These are phyloP conservation scores for Asobara japonica DNA, from an alignment of 1,140 invertebrate genomes.

Conservation along the genomic window DNA sequence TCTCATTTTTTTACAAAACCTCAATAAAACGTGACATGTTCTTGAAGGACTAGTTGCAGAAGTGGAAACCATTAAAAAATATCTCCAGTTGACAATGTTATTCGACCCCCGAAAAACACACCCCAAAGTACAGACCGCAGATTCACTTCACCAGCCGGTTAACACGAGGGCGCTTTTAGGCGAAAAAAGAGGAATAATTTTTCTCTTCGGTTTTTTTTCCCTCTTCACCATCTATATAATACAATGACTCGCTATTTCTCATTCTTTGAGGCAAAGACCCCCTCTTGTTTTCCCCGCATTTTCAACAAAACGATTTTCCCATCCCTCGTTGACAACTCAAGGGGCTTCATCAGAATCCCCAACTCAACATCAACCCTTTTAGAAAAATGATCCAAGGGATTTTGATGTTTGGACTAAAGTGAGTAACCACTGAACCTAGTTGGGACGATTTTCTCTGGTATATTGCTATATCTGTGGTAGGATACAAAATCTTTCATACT, in stretches of 20 bases:
- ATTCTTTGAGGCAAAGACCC: not conserved
- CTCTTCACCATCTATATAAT: not conserved
- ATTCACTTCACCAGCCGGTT: slow-evolving; percentile 35
- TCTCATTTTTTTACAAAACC: too few relatives aligned
- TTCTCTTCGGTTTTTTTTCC: slow-evolving; percentile 11
- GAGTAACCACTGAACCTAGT: not conserved
- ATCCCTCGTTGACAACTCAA: slow-evolving; percentile 9
- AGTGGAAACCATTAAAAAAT: slow-evolving; percentile 31
- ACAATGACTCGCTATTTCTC: slow-evolving; percentile 7
- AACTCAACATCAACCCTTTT: not conserved
- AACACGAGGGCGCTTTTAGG: slow-evolving; percentile 54
- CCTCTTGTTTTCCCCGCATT: slow-evolving; percentile 16
- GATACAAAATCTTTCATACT: too few relatives aligned
- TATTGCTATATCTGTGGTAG: too few relatives aligned
- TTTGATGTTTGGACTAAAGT: not conserved
- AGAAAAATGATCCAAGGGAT: not conserved
- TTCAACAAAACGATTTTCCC: slow-evolving; percentile 25
- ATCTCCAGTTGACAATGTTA: slow-evolving; percentile 41
- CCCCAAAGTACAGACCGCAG: slow-evolving; percentile 42
- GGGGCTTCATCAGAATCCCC: slow-evolving; percentile 4
- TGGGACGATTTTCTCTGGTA: too few relatives aligned
- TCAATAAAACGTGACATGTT: not conserved
- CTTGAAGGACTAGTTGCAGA: not conserved
- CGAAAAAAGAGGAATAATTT: slow-evolving; percentile 44
- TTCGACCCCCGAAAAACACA: slow-evolving; percentile 38